Percentiles rank a stretch among this genome's conserved stretches.
phyloP scores from a whole-genome alignment of 2,797 vertebrate species.

The Channallabes apus region DNA sequence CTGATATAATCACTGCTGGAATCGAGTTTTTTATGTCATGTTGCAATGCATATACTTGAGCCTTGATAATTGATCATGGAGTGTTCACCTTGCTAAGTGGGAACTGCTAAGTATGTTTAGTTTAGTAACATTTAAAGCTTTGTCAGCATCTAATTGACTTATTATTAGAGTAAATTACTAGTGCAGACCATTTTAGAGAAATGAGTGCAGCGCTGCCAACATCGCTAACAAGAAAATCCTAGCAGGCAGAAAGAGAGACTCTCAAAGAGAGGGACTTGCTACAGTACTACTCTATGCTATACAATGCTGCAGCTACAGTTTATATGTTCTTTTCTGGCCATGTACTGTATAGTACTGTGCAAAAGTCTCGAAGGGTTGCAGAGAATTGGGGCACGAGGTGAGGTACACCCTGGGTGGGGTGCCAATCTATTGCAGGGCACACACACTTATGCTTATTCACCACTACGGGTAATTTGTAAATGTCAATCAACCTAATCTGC shows the following conservation, averaged over 20 bases:
- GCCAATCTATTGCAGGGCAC: no score
- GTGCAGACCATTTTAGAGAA: conserved; percentile 12
- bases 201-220: conserved; percentile 13
- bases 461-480: no score
- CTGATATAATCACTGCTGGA: not conserved
- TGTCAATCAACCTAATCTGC: no score
- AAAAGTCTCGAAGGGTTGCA: no score
- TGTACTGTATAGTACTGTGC: no score
- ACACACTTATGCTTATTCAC: no score
- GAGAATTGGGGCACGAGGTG: no score
- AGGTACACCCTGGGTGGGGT: no score
- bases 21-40: not conserved
- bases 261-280: no score
- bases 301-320: not conserved
- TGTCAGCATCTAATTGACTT: conserved; percentile 12
- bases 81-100: not conserved
- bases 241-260: not conserved
- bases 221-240: conserved; percentile 10
- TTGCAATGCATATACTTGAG: not conserved
- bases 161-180: conserved; percentile 22
- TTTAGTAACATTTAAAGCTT: not conserved
- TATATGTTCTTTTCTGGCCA: not conserved
- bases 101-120: conserved; percentile 3
- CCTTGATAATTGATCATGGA: not conserved
- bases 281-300: no score